Evolutionary conservation across 2,888 invertebrate genomes (phyloP).

Genomic region (Leucophenga maculata): DNA sequence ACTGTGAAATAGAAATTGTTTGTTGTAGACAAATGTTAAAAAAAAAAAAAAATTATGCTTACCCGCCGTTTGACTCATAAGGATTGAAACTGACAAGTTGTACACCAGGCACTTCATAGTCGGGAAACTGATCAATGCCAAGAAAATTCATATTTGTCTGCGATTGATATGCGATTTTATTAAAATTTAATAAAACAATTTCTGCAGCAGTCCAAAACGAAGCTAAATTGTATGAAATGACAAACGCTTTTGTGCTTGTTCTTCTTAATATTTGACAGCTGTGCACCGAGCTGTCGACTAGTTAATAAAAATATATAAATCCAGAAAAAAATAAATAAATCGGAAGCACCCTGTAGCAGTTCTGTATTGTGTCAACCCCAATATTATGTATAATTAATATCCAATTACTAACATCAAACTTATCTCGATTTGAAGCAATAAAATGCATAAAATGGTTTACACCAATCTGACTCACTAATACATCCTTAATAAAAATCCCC

Average conservation of each 20-base stretch:
- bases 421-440: no score
- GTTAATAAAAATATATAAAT: neutral
- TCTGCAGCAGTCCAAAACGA: slow-evolving; percentile 39
- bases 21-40: neutral
- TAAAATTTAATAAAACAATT: slow-evolving; percentile 49
- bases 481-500: no score
- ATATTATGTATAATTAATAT: no score
- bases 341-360: no score
- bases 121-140: slow-evolving; percentile 66
- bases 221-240: slow-evolving; percentile 50
- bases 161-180: slow-evolving; percentile 23
- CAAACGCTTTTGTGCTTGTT: slow-evolving; percentile 48
- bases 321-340: no score
- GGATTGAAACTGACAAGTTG: slow-evolving; percentile 76
- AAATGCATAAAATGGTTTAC: no score
- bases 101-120: slow-evolving; percentile 71
- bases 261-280: neutral
- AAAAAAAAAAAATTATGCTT: slow-evolving; percentile 59
- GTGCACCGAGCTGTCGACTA: neutral
- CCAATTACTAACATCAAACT: no score
- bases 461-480: no score
- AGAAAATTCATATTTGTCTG: slow-evolving; percentile 52
- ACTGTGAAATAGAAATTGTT: slow-evolving; percentile 74
- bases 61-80: slow-evolving; percentile 87
- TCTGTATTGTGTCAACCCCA: no score